Evolutionary conservation across 2,888 invertebrate species (phyloP).

Genomic region (Standfussiana lucernea): DNA sequence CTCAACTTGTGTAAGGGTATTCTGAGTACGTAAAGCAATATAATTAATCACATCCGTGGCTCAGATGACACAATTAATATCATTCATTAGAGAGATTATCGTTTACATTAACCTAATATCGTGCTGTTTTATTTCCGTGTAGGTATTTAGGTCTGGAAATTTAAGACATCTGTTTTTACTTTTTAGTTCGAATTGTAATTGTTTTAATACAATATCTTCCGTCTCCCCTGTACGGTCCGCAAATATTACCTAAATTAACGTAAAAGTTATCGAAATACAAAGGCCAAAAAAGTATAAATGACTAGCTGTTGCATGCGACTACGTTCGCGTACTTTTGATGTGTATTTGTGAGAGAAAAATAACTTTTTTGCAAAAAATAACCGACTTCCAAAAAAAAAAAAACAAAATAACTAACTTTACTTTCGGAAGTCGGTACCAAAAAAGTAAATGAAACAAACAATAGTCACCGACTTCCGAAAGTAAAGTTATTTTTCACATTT

Average conservation of each 20-base stretch:
- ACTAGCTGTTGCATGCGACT: too few species aligned
- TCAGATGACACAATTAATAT: constrained; percentile 26
- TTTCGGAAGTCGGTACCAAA: too few species aligned
- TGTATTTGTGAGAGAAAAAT: too few species aligned
- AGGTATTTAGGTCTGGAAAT: constrained; percentile 3
- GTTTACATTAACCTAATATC: background rate
- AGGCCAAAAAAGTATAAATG: too few species aligned
- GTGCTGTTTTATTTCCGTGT: background rate
- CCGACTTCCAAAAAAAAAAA: too few species aligned
- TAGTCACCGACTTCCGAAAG: too few species aligned
- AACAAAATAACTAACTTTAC: too few species aligned
- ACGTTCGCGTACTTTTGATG: too few species aligned
- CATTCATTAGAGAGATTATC: constrained; percentile 17
- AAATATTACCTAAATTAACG: background rate
- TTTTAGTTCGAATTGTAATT: background rate
- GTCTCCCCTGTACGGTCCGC: background rate
- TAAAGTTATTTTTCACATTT: too few species aligned
- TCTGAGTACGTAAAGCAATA: constrained; percentile 5
- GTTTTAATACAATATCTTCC: background rate
- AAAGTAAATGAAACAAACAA: too few species aligned
- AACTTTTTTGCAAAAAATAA: too few species aligned
- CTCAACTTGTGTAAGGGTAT: background rate
- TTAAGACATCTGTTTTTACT: background rate
- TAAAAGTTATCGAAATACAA: too few species aligned
- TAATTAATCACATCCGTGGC: constrained; percentile 39